These are phyloP conservation scores for Boulengeromyrus knoepffleri DNA, from an alignment of 2,113 vertebrate genomes.

Conservation along the genomic window DNA sequence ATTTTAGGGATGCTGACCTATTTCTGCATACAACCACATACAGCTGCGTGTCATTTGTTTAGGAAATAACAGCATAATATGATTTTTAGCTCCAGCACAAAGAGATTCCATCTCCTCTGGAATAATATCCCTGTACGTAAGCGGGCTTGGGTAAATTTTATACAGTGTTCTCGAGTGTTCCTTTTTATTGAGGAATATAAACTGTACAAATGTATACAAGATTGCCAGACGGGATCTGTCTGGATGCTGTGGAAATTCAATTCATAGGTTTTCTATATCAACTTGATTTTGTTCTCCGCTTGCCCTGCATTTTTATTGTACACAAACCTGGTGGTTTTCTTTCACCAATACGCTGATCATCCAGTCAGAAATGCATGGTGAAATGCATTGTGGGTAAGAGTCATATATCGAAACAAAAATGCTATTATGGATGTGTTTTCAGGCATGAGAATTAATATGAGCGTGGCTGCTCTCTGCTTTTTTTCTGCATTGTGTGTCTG, in stretches of 20 bases:
- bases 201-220: constrained; percentile 39
- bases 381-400: background rate
- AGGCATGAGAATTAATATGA: background rate
- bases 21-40: constrained; percentile 14
- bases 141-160: constrained; percentile 56
- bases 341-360: background rate
- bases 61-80: constrained; percentile 32
- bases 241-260: constrained; percentile 37
- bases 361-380: background rate
- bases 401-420: background rate
- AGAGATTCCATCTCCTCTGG: background rate
- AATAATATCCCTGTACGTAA: background rate
- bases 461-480: no score
- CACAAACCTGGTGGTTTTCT: constrained; percentile 15
- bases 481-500: background rate
- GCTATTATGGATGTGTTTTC: background rate
- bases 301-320: constrained; percentile 12
- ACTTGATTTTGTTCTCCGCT: constrained; percentile 29
- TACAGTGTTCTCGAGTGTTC: constrained; percentile 40
- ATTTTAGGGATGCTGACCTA: constrained; percentile 38
- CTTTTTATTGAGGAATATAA: constrained; percentile 43
- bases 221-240: constrained; percentile 27
- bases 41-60: constrained; percentile 37
- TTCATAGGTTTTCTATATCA: constrained; percentile 23
- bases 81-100: background rate